Evolutionary conservation across 2,113 vertebrate genomes (phyloP).

Genomic region (Barbus barbus): DNA sequence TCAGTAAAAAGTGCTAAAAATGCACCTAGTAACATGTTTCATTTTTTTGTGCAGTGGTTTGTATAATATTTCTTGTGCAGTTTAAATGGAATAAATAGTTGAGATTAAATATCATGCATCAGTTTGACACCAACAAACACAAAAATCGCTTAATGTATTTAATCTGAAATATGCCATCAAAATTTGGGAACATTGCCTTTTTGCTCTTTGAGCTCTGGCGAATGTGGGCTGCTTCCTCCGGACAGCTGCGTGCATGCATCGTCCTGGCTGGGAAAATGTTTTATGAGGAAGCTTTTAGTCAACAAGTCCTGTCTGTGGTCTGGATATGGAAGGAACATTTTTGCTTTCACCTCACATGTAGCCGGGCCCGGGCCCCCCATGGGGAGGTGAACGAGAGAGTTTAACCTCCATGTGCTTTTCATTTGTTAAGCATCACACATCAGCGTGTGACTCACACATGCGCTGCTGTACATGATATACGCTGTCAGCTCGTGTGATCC

Average conservation of each 20-base stretch:
- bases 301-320: slow-evolving; percentile 44
- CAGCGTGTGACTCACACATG: slow-evolving; percentile 83
- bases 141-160: neutral
- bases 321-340: slow-evolving; percentile 32
- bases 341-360: slow-evolving; percentile 46
- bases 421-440: slow-evolving; percentile 87
- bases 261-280: slow-evolving; percentile 20
- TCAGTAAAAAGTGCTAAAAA: neutral
- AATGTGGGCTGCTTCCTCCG: neutral
- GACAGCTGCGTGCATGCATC: neutral
- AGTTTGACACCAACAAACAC: neutral
- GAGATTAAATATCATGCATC: neutral
- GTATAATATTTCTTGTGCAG: neutral
- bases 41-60: neutral
- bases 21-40: neutral
- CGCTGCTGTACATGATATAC: slow-evolving; percentile 69
- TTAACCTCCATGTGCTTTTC: slow-evolving; percentile 90
- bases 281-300: slow-evolving; percentile 51
- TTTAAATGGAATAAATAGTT: neutral
- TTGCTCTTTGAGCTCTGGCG: neutral
- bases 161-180: neutral
- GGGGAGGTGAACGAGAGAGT: slow-evolving; percentile 63
- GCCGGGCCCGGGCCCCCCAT: slow-evolving; percentile 46
- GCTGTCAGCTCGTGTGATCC: slow-evolving; percentile 46
- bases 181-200: neutral